phyloP scores from a whole-genome alignment of 2,113 vertebrate genomes.

The Gambusia holbrooki region DNA sequence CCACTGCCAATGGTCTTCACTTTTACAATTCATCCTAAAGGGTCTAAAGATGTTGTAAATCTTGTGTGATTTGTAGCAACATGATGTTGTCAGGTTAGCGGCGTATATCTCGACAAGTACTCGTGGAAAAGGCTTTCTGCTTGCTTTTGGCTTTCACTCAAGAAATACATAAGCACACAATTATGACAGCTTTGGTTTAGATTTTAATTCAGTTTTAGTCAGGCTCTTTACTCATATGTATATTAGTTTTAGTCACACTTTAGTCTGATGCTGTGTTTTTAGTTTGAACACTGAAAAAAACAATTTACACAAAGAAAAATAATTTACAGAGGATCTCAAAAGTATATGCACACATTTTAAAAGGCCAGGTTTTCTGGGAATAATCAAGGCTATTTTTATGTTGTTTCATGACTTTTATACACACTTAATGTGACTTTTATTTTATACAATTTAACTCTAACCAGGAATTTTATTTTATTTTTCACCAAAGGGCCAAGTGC shows the following conservation, averaged over 20 bases:
- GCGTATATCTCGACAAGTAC: not conserved
- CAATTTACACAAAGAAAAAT: not conserved
- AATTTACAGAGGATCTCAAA: not conserved
- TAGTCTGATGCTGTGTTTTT: not conserved
- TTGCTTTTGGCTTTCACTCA: not conserved
- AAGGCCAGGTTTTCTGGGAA: too few relatives aligned
- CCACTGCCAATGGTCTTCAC: constrained; percentile 17
- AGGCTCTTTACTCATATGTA: not conserved
- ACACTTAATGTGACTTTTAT: too few relatives aligned
- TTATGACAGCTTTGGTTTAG: not conserved
- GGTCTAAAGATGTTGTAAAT: constrained; percentile 44
- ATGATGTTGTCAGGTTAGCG: not conserved
- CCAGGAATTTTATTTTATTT: too few relatives aligned
- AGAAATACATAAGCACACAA: not conserved
- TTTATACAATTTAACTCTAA: too few relatives aligned
- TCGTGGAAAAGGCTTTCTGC: not conserved
- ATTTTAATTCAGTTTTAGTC: not conserved
- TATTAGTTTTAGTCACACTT: not conserved
- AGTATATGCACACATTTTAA: too few relatives aligned
- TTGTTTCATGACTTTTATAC: too few relatives aligned
- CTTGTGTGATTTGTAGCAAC: constrained; percentile 12
- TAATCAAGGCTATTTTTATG: too few relatives aligned
- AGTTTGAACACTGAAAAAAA: not conserved
- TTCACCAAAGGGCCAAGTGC: too few relatives aligned
- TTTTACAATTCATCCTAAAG: constrained; percentile 28